Conservation (phyloP, 2,797 vertebrate species). For the Rhynchonycteris naso region DNA sequence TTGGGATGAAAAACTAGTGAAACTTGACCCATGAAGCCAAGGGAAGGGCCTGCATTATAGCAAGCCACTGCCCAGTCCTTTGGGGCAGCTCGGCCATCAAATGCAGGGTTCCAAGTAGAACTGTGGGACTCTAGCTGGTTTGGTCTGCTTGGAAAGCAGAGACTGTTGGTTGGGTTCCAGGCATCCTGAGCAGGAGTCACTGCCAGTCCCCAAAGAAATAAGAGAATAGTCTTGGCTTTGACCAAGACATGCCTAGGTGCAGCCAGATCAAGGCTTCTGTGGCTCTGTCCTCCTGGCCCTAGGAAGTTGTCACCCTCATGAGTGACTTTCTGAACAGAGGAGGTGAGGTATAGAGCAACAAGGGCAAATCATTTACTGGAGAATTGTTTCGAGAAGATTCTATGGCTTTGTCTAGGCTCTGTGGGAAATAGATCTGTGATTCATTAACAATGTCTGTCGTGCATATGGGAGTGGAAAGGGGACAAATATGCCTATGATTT, state of each 20-base stretch:
- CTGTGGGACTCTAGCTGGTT: background rate
- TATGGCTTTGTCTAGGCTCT: background rate
- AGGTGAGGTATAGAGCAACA: background rate
- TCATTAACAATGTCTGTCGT: background rate
- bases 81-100: constrained; percentile 27
- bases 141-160: constrained; percentile 51
- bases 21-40: constrained; percentile 39
- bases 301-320: background rate
- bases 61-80: constrained; percentile 33
- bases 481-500: background rate
- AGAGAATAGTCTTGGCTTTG: constrained; percentile 35
- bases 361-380: background rate
- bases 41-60: constrained; percentile 37
- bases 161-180: constrained; percentile 45
- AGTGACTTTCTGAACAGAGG: background rate
- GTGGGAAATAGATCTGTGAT: background rate
- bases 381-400: background rate
- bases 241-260: constrained; percentile 13
- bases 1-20: background rate
- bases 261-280: background rate
- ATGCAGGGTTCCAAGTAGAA: constrained; percentile 42
- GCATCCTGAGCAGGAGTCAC: background rate
- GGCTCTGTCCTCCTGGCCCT: constrained; percentile 6
- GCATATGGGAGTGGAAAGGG: background rate
- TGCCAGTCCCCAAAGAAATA: constrained; percentile 50